phyloP scores from a whole-genome alignment of 1,140 invertebrate species.

The Rhagoletis zephyria region DNA sequence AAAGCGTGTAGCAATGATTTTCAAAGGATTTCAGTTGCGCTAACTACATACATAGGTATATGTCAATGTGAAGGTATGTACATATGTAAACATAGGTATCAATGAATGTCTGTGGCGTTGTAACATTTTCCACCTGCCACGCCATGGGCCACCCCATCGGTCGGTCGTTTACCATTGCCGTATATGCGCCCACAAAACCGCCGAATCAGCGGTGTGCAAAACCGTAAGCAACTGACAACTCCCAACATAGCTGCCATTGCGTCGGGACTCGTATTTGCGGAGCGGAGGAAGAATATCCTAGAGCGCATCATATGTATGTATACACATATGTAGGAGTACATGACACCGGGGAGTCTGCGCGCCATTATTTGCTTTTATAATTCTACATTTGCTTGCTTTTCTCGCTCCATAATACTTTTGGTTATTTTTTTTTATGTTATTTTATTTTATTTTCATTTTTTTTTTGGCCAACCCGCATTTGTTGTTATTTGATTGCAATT shows the following conservation, averaged over 20 bases:
- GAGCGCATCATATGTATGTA: not conserved
- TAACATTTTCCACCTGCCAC: slow-evolving; percentile 10
- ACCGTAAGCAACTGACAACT: slow-evolving; percentile 8
- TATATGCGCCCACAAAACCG: slow-evolving; percentile 2
- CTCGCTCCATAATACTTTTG: not conserved
- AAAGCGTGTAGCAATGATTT: not conserved
- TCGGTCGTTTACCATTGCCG: not conserved
- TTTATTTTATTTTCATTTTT: not conserved
- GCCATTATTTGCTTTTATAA: slow-evolving; percentile 40
- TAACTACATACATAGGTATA: not conserved
- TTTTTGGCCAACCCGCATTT: slow-evolving; percentile 9
- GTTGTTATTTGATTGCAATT: slow-evolving; percentile 39
- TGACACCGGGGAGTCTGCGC: slow-evolving; percentile 1
- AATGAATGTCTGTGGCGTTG: not conserved
- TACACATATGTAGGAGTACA: not conserved
- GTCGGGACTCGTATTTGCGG: not conserved
- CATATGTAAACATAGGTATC: not conserved
- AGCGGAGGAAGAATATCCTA: not conserved
- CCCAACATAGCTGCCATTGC: not conserved
- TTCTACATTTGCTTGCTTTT: slow-evolving; percentile 10
- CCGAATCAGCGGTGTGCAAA: not conserved
- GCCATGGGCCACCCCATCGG: not conserved
- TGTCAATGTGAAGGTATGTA: not conserved
- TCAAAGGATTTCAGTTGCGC: slow-evolving; percentile 12
- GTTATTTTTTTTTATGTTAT: not conserved